Evolutionary conservation across 1,140 invertebrate genomes (phyloP).

Genomic region (Tetramorium simillimum): DNA sequence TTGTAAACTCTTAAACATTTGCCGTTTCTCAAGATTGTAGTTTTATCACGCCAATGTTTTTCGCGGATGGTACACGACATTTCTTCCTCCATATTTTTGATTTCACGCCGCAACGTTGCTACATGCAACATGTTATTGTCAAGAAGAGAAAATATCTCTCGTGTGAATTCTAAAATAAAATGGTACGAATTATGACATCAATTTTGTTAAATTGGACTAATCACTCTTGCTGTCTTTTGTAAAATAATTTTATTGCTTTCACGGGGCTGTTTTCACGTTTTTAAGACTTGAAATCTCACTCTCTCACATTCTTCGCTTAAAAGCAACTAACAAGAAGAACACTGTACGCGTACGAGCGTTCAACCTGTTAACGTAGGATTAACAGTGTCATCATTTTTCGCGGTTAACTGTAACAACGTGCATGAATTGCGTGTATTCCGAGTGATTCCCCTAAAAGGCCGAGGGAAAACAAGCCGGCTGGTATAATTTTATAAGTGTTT

Average conservation of each 20-base stretch:
- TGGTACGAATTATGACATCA: neutral
- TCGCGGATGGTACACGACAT: neutral
- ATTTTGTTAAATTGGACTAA: neutral
- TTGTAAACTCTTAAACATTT: neutral
- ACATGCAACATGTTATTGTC: neutral
- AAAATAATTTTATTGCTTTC: conserved; percentile 3
- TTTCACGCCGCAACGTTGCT: neutral
- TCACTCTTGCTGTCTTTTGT: neutral
- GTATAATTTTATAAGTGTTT: conserved; percentile 78
- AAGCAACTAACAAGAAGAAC: neutral
- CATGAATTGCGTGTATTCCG: conserved; percentile 19
- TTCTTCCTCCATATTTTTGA: neutral
- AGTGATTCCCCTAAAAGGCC: conserved; percentile 39
- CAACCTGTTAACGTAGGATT: neutral
- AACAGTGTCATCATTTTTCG: conserved; percentile 10
- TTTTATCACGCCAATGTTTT: neutral
- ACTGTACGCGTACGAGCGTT: neutral
- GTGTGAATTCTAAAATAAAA: neutral
- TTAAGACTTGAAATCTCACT: neutral
- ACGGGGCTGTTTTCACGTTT: neutral
- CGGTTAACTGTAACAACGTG: neutral
- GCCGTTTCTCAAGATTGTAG: neutral
- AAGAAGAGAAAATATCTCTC: neutral
- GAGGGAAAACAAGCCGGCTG: conserved; percentile 41
- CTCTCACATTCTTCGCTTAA: neutral